A percentile compares a stretch with the other conserved stretches of the same genome.
phyloP scores from a whole-genome alignment of 2,797 vertebrate species.

The Novumbra hubbsi region DNA sequence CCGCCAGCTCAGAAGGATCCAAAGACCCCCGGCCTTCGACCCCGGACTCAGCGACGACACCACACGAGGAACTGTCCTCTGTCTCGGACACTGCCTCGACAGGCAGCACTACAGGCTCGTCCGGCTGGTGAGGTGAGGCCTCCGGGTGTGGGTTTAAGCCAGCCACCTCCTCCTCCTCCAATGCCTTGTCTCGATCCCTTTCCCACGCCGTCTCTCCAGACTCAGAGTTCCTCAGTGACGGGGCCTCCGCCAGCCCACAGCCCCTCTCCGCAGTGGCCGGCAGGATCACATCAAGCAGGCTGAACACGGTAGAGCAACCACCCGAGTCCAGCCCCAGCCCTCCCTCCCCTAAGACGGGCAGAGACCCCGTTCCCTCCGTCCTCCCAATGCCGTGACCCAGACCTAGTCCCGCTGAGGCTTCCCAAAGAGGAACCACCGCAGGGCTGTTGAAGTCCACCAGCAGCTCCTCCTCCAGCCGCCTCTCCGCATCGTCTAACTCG shows the following conservation, averaged over 20 bases:
- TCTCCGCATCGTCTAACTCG: conserved; percentile 68
- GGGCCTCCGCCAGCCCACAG: conserved; percentile 42
- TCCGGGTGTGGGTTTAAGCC: conserved; percentile 23
- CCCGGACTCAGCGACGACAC: conserved; percentile 4
- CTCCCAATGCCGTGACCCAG: background rate
- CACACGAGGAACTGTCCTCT: background rate
- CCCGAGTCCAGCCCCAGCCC: conserved; percentile 37
- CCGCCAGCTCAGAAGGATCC: conserved; percentile 9
- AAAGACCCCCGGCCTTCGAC: conserved; percentile 18
- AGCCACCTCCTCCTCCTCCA: conserved; percentile 20
- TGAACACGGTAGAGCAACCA: conserved; percentile 53
- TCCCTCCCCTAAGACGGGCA: conserved; percentile 11
- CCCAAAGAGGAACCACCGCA: conserved; percentile 41
- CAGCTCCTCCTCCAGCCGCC: conserved; percentile 59
- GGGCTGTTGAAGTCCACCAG: conserved; percentile 74
- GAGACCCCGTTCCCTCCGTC: conserved; percentile 11
- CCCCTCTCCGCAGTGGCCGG: conserved; percentile 56
- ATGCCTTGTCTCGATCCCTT: conserved; percentile 24
- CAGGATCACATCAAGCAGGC: conserved; percentile 67
- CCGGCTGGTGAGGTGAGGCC: conserved; percentile 13
- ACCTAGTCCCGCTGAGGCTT: conserved; percentile 6
- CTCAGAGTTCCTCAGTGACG: conserved; percentile 27
- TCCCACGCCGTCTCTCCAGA: conserved; percentile 45
- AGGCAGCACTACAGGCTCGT: background rate
- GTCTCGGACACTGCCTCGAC: background rate